Conservation (phyloP, 2,888 invertebrate genomes). For the Drosophila vallismaia region DNA sequence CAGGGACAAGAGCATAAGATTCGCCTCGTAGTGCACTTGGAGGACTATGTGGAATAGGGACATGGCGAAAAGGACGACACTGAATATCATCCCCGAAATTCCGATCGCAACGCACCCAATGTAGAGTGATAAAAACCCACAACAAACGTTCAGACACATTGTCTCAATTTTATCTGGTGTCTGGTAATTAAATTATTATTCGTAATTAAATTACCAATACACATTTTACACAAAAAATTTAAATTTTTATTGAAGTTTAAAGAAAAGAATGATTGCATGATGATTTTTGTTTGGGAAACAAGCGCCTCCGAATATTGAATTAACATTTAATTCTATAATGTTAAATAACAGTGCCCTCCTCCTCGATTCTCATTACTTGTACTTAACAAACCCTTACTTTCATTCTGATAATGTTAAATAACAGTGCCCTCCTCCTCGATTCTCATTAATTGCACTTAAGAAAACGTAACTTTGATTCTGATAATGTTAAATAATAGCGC, state of each 20-base stretch:
- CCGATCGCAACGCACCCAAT: constrained; percentile 28
- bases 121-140: constrained; percentile 26
- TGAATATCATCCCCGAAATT: constrained; percentile 7
- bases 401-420: too few relatives aligned
- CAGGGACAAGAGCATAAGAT: background rate
- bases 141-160: constrained; percentile 19
- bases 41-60: constrained; percentile 11
- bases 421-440: too few relatives aligned
- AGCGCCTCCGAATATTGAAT: background rate
- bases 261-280: background rate
- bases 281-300: background rate
- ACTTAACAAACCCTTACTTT: too few relatives aligned
- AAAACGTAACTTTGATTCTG: too few relatives aligned
- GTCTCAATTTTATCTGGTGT: background rate
- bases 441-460: too few relatives aligned
- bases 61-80: constrained; percentile 6
- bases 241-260: background rate
- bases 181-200: background rate
- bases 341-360: too few relatives aligned
- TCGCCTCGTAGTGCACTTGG: background rate
- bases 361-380: too few relatives aligned
- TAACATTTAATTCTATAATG: background rate
- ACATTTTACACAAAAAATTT: constrained; percentile 3
- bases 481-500: too few relatives aligned
- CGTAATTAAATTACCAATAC: background rate